phyloP scores from a whole-genome alignment of 2,113 vertebrate species.

The Sardina pilchardus region DNA sequence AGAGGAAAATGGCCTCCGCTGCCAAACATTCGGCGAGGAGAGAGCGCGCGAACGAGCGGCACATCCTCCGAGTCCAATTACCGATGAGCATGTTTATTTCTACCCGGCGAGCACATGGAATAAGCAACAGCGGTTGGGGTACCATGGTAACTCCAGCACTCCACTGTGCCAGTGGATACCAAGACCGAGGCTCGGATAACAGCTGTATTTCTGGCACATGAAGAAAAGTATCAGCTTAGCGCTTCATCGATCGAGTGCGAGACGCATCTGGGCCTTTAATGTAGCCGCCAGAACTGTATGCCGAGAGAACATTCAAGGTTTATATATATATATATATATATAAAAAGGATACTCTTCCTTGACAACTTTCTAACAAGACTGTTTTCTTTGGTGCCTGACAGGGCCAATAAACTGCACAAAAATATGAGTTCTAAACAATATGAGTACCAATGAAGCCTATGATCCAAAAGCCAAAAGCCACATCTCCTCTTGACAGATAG shows the following conservation, averaged over 20 bases:
- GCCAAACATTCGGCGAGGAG: conserved; percentile 29
- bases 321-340: no score
- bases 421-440: no score
- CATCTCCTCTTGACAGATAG: background rate
- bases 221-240: background rate
- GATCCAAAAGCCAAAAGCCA: background rate
- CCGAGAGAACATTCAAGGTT: background rate
- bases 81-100: conserved; percentile 2
- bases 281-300: background rate
- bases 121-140: background rate
- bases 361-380: background rate
- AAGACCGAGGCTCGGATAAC: background rate
- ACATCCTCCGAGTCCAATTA: conserved; percentile 31
- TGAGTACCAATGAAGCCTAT: background rate
- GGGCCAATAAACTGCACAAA: background rate
- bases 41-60: background rate
- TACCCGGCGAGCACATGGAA: background rate
- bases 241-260: background rate
- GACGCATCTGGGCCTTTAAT: background rate
- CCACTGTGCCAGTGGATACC: background rate
- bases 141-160: conserved; percentile 14
- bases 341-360: background rate
- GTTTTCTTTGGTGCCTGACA: background rate
- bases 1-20: conserved; percentile 38
- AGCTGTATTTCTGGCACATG: background rate